Conservation (phyloP, 2,888 invertebrate species). For the Ecliptopera silaceata region DNA sequence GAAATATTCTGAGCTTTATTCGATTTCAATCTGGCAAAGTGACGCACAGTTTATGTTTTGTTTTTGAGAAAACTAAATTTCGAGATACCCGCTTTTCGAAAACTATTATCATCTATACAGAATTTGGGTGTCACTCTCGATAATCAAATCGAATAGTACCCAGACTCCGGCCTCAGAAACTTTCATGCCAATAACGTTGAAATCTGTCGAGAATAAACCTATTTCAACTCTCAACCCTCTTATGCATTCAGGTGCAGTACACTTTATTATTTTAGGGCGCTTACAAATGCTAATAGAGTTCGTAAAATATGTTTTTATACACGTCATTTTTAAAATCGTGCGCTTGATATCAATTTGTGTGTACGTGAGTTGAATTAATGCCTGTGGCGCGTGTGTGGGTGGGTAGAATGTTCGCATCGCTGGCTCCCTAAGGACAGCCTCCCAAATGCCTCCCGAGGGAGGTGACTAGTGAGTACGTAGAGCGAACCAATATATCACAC, state of each 20-base stretch:
- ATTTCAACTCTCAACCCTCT: slow-evolving; percentile 36
- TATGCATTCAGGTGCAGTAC: slow-evolving; percentile 51
- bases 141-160: too few species aligned
- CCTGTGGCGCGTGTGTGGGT: slow-evolving; percentile 45
- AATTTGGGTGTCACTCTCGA: too few species aligned
- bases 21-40: too few species aligned
- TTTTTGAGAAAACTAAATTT: too few species aligned
- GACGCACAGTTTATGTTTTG: too few species aligned
- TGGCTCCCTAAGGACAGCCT: slow-evolving; percentile 23
- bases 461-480: slow-evolving; percentile 10
- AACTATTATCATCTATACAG: too few species aligned
- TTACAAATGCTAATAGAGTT: slow-evolving; percentile 55
- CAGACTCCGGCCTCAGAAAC: too few species aligned
- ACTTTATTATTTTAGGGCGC: slow-evolving; percentile 58
- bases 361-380: slow-evolving; percentile 61
- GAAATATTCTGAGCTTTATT: too few species aligned
- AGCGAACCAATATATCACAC: slow-evolving; percentile 35
- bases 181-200: slow-evolving; percentile 22
- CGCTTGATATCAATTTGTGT: slow-evolving; percentile 66
- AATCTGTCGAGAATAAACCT: slow-evolving; percentile 43
- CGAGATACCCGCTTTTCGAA: too few species aligned
- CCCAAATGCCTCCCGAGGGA: slow-evolving; percentile 32
- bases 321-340: slow-evolving; percentile 71
- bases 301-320: slow-evolving; percentile 63
- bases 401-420: slow-evolving; percentile 35